Evolutionary conservation across 2,888 invertebrate genomes (phyloP).

Genomic region (Morpho helenor): DNA sequence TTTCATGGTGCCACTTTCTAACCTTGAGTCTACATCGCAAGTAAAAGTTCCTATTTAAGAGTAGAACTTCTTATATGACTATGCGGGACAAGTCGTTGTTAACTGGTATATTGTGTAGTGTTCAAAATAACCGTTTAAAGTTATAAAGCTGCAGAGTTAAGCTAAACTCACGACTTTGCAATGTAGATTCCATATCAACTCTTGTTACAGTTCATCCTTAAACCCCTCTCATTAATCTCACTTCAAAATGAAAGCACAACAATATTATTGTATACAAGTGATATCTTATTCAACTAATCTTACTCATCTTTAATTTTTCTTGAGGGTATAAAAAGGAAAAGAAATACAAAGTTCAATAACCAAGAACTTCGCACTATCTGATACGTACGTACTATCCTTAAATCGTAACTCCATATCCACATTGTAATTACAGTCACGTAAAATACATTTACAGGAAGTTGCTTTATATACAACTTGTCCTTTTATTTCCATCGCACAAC

Average conservation of each 20-base stretch:
- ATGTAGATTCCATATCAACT: slow-evolving; percentile 68
- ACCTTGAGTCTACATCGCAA: slow-evolving; percentile 47
- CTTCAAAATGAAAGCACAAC: too few relatives aligned
- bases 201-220: slow-evolving; percentile 42
- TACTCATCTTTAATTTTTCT: too few relatives aligned
- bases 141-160: too few relatives aligned
- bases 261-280: not conserved
- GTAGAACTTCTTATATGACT: too few relatives aligned
- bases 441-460: slow-evolving; percentile 25
- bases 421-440: slow-evolving; percentile 39
- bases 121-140: too few relatives aligned
- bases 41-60: slow-evolving; percentile 17
- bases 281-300: slow-evolving; percentile 53
- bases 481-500: slow-evolving; percentile 23
- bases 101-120: not conserved
- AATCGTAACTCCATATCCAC: slow-evolving; percentile 37
- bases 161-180: slow-evolving; percentile 60
- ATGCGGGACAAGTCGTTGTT: not conserved
- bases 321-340: too few relatives aligned
- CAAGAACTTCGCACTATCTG: too few relatives aligned
- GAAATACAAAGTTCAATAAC: too few relatives aligned
- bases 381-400: too few relatives aligned
- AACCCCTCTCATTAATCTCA: too few relatives aligned
- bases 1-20: slow-evolving; percentile 63
- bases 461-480: slow-evolving; percentile 22